phyloP scores from a whole-genome alignment of 30 jellyfish, hydroid and myxozoan genomes.

The Chrysaora quinquecirrha region DNA sequence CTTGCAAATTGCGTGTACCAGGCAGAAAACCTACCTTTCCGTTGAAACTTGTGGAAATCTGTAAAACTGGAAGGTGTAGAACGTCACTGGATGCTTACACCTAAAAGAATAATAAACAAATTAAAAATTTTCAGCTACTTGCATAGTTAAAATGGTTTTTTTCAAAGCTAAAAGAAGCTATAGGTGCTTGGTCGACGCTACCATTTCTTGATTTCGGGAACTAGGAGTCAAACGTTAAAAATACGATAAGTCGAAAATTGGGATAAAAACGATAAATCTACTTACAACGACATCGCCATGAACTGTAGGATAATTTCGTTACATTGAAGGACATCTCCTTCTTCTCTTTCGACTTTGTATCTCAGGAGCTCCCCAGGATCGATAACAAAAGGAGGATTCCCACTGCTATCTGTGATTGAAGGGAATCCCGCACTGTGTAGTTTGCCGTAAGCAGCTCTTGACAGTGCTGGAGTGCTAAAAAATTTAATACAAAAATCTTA shows the following conservation, averaged over 20 bases:
- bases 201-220: no score
- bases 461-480: slow-evolving; percentile 39
- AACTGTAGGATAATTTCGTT: slow-evolving; percentile 89
- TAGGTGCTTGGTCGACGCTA: no score
- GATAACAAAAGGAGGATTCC: slow-evolving; percentile 88
- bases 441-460: slow-evolving; percentile 85
- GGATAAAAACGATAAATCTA: no score
- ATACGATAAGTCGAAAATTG: no score
- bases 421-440: slow-evolving; percentile 95
- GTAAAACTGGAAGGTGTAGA: slow-evolving; percentile 93
- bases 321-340: slow-evolving; percentile 77
- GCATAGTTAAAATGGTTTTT: no score
- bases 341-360: slow-evolving; percentile 75
- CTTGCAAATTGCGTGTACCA: no score
- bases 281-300: slow-evolving; percentile 79
- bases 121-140: no score
- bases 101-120: slow-evolving; percentile 33
- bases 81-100: slow-evolving; percentile 82
- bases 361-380: slow-evolving; percentile 78
- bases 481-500: neutral
- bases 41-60: slow-evolving; percentile 96
- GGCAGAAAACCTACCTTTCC: slow-evolving; percentile 70
- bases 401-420: slow-evolving; percentile 77
- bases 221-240: no score
- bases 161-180: no score